Conservation (phyloP, 2,113 vertebrate species). For the Scomber scombrus region DNA sequence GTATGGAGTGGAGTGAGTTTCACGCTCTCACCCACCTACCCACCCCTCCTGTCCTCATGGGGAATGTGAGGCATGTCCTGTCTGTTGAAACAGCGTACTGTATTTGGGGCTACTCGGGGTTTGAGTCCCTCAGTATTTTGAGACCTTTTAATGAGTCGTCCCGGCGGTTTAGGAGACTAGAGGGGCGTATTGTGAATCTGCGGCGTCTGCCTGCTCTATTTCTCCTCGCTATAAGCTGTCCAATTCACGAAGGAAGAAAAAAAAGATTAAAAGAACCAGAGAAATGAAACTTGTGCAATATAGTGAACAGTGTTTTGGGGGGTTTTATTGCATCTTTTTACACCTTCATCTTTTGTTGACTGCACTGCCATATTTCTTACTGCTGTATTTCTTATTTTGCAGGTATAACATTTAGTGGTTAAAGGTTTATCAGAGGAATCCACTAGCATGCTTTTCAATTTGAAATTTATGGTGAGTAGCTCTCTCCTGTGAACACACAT, state of each 20-base stretch:
- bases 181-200: background rate
- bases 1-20: slow-evolving; percentile 9
- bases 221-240: background rate
- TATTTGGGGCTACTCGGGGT: slow-evolving; percentile 32
- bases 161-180: slow-evolving; percentile 3
- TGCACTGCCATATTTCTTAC: background rate
- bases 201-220: background rate
- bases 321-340: background rate
- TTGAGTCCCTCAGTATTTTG: slow-evolving; percentile 19
- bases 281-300: too few relatives aligned
- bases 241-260: background rate
- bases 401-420: slow-evolving; percentile 62
- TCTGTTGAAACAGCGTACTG: slow-evolving; percentile 67
- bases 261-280: background rate
- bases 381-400: slow-evolving; percentile 22
- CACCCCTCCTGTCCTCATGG: slow-evolving; percentile 58
- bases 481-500: background rate
- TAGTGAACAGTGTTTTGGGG: too few relatives aligned
- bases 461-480: slow-evolving; percentile 81
- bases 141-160: slow-evolving; percentile 15
- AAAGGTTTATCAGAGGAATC: slow-evolving; percentile 51
- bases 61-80: slow-evolving; percentile 78
- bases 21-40: background rate
- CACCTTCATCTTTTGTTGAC: background rate
- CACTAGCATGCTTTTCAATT: slow-evolving; percentile 74